These are phyloP conservation scores for Heliconius hewitsoni DNA, from an alignment of 1,140 invertebrate species.

Conservation along the genomic window DNA sequence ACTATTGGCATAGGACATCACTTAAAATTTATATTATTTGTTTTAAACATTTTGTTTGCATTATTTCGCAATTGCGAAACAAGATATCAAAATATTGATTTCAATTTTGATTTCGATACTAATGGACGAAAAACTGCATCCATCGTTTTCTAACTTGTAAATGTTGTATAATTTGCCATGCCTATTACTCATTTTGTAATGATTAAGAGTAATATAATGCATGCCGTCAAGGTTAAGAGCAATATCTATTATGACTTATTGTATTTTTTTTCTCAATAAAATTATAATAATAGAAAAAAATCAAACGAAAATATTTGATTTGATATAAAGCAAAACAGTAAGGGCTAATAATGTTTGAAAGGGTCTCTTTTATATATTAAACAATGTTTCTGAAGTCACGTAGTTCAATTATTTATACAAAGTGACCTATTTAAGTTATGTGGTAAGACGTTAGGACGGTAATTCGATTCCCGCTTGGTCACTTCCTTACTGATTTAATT, in stretches of 20 bases:
- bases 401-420: not conserved
- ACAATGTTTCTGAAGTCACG: not conserved
- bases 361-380: not conserved
- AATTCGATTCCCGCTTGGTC: not conserved
- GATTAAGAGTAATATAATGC: not conserved
- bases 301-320: not conserved
- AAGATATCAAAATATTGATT: no score
- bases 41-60: no score
- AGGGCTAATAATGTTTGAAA: not conserved
- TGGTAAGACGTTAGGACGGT: not conserved
- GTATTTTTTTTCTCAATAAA: not conserved
- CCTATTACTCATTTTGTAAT: not conserved
- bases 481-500: conserved; percentile 12
- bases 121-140: not conserved
- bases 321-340: not conserved
- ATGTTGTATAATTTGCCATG: not conserved
- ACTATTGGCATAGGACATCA: no score
- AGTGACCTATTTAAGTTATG: conserved; percentile 1
- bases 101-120: no score
- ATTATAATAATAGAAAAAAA: not conserved
- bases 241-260: not conserved
- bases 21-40: no score
- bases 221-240: not conserved
- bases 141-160: not conserved
- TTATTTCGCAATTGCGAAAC: no score